Percentiles rank a stretch among this genome's conserved stretches.
These are phyloP conservation scores for Zelleria hepariella DNA, from an alignment of 2,888 invertebrate species.

Conservation along the genomic window DNA sequence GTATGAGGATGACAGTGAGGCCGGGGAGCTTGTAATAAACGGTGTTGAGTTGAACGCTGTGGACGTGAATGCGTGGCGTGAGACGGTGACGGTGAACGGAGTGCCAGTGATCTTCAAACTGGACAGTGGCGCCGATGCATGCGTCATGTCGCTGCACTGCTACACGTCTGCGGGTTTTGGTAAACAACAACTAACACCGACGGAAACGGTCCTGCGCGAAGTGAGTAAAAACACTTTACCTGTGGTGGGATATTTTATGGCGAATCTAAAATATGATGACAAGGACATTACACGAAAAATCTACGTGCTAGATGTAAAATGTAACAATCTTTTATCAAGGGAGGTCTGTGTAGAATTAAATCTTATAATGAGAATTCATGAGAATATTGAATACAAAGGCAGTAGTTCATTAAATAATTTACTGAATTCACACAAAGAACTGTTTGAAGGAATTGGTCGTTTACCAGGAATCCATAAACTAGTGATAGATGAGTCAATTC, in stretches of 20 bases:
- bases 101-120: constrained; percentile 7
- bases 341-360: constrained; percentile 4
- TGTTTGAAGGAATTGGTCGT: constrained; percentile 2
- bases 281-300: neutral
- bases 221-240: neutral
- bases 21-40: neutral
- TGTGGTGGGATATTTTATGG: constrained; percentile 7
- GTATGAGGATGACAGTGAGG: too few relatives aligned
- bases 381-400: neutral
- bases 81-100: constrained; percentile 1
- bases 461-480: constrained; percentile 7
- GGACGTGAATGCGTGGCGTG: neutral
- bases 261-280: constrained; percentile 1
- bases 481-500: constrained; percentile 5
- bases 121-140: constrained; percentile 9
- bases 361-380: constrained; percentile 1
- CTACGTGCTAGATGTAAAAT: constrained; percentile 1
- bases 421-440: neutral
- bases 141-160: too few relatives aligned
- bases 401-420: too few relatives aligned
- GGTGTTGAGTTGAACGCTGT: constrained; percentile 7
- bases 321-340: constrained; percentile 8
- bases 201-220: too few relatives aligned
- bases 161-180: too few relatives aligned
- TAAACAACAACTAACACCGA: too few relatives aligned